phyloP scores from a whole-genome alignment of 2,113 vertebrate genomes.

The Neotragus moschatus region DNA sequence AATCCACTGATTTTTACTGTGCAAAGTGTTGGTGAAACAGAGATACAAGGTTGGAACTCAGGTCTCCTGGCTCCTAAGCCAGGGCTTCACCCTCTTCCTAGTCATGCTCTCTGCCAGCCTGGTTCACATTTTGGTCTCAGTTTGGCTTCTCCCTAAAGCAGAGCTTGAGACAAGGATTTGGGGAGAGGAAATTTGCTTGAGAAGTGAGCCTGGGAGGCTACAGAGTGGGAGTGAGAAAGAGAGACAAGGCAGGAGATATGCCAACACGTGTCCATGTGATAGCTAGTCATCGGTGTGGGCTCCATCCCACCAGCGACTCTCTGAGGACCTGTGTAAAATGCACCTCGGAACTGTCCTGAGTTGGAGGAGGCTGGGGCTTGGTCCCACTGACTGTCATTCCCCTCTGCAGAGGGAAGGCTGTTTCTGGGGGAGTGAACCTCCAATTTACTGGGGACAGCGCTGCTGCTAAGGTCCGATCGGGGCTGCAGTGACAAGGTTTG shows the following conservation, averaged over 20 bases:
- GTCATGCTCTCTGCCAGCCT: too few relatives aligned
- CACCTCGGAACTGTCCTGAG: too few relatives aligned
- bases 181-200: not conserved
- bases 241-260: not conserved
- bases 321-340: not conserved
- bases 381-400: not conserved
- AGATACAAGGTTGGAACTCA: accelerated
- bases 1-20: accelerated
- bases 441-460: not conserved
- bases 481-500: accelerated
- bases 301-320: not conserved
- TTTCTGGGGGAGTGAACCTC: not conserved
- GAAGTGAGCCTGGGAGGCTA: not conserved
- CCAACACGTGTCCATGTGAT: accelerated
- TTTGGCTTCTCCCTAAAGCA: not conserved
- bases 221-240: not conserved
- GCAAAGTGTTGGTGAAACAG: not conserved
- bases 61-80: not conserved
- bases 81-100: too few relatives aligned
- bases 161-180: not conserved
- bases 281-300: accelerated
- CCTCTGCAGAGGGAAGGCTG: not conserved
- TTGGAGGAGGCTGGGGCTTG: not conserved
- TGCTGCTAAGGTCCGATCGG: not conserved
- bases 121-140: not conserved